Evolutionary conservation across 92 coral and sea anemone genomes (phyloP), one percentile per base, ranked within the genome.

Genomic region (Nematostella vectensis): DNA sequence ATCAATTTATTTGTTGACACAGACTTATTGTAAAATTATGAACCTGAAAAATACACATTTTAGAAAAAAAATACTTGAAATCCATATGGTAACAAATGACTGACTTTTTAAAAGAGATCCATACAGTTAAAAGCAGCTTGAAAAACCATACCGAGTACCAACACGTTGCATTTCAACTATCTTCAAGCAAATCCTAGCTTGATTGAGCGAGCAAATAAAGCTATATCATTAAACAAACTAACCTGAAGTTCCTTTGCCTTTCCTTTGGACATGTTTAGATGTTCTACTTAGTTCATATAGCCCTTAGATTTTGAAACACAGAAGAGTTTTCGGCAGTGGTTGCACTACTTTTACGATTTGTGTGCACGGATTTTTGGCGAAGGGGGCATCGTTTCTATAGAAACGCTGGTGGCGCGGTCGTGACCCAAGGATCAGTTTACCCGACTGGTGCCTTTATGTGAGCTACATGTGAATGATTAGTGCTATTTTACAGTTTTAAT

Each of bases 211-310:
- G 40, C 40, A 33, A 15, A 33, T 15, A 33, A 33, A 33, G 40
- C 15, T 54, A 70, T 66, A 42, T 66, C n/a, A 31, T 43, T 31
- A 37, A 72, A 58, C 17, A 50, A 67, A 67, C 81, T 63, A 54
- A 84, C 94, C 87, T 84, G 94, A 44, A 84, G 83, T 43, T 84
- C 94, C 47, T 58, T 84, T 29, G 83, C 94, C 53, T 84, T 84
- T 43, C 88, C 83, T 54, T 84, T 84, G 23, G 85, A 75, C 85
- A 78, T 78, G 24, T 28, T 59, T 59, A 27, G 28, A 4, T 15
- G 65, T 25, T 27, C 25, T 24, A 24, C 42, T 9, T 3, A 50
- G 28, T 52, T 37, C 51, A 25, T 29, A 25, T 28, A 40, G 27
- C 36, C 29, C 40, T 27, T 23, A 64, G 54, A 52, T 30, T 24